Base-by-base conservation (phyloP, 2,797 vertebrate genomes). In the Acrossocheilus fasciatus region DNA sequence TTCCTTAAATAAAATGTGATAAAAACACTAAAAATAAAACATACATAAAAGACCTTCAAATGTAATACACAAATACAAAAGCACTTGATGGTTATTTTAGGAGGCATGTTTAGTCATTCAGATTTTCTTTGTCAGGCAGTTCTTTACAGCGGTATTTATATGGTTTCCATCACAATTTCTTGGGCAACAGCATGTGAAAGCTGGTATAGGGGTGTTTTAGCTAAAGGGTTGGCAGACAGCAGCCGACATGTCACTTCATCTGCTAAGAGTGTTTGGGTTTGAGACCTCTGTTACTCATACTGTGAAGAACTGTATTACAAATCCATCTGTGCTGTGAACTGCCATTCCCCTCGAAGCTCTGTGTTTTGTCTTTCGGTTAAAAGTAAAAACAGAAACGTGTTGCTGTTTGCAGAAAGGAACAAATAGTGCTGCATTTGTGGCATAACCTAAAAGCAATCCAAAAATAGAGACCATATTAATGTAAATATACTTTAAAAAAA, bases 171-270 rank as follows among this genome's bases (percentile, higher is more conserved):
- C 66, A 43, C 39, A 72, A 47, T 73, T 72, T 47, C 34, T 69
- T 76, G 30, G 34, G 62, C 62, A 77, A 39, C 68, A 59, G 30
- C 52, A 66, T 81, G 84, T 86, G 54, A 86, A 81, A 73, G 57
- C 57, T 81, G 78, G 41, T 64, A 75, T 52, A 73, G 20, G 68
- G 43, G 43, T 75, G 54, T 72, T 79, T 73, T 45, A 47, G 43
- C 20, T 36, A 18, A n/a, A 68, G 76, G 20, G 26, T 52, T 81
- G 77, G 78, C 69, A 64, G 30, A 81, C 69, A 41, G 57, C 50
- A 79, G 66, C 36, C 62, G 57, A 78, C 52, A 81, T 86, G 78
- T 86, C 54, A 54, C 78, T 81, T 86, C 85, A 86, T 86, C 69
- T 86, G 69, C 69, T 81, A 45, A 64, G 30, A 52, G 69, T 86